phyloP scores from a whole-genome alignment of 64 coral and sea anemone genomes.

The Montipora cactus region DNA sequence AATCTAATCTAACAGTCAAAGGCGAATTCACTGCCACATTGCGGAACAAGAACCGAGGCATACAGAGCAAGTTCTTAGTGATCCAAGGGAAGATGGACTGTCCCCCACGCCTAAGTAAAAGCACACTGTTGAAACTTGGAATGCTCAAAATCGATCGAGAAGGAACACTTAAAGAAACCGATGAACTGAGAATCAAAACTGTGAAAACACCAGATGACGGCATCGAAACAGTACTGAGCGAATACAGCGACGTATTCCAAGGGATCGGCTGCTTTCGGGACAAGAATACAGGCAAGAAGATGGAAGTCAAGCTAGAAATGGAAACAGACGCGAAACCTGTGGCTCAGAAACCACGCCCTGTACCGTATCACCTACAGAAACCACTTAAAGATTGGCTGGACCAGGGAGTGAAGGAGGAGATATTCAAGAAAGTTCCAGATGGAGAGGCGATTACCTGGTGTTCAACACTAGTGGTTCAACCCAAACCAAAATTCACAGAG shows the following conservation, averaged over 20 bases:
- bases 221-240: not conserved
- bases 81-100: constrained; percentile 5
- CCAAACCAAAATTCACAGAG: no score
- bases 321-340: not conserved
- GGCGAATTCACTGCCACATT: not conserved
- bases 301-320: constrained; percentile 46
- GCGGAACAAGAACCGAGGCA: constrained; percentile 42
- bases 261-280: not conserved
- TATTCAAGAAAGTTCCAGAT: no score
- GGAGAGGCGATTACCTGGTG: no score
- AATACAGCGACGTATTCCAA: not conserved
- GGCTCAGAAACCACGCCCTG: constrained; percentile 51
- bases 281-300: constrained; percentile 32
- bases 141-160: no score
- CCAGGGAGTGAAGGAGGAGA: no score
- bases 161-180: constrained; percentile 24
- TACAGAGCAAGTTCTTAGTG: constrained; percentile 5
- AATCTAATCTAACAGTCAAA: no score
- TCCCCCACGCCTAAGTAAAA: no score
- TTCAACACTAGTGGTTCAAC: no score
- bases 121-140: no score
- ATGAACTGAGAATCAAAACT: constrained; percentile 34
- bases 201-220: not conserved
- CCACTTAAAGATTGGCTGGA: constrained; percentile 8
- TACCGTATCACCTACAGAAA: constrained; percentile 37